Conservation (phyloP, 2,888 invertebrate species). For the Phengaris arion region DNA sequence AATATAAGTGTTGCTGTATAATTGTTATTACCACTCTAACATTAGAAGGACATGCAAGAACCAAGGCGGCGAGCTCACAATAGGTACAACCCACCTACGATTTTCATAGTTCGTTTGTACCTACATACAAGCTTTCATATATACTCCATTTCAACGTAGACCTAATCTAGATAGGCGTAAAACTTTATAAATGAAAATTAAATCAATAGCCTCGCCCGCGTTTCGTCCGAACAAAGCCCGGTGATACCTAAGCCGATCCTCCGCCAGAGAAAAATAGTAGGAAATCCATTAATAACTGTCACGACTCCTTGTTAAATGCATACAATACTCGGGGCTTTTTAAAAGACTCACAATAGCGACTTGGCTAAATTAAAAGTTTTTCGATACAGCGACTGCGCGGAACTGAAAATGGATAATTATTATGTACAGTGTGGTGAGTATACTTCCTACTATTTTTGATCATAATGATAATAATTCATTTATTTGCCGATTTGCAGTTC, state of each 20-base stretch:
- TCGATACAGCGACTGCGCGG: slow-evolving; percentile 75
- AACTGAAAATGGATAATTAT: slow-evolving; percentile 75
- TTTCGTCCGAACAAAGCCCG: slow-evolving; percentile 61
- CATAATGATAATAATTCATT: too few species aligned
- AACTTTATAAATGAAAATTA: slow-evolving; percentile 32
- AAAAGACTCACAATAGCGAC: slow-evolving; percentile 75
- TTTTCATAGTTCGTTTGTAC: too few species aligned
- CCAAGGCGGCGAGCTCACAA: too few species aligned
- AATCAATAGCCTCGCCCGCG: slow-evolving; percentile 35
- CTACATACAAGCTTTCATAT: too few species aligned
- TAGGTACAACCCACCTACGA: too few species aligned
- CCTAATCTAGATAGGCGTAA: neutral
- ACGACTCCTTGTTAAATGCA: slow-evolving; percentile 78
- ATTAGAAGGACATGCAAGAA: too few species aligned
- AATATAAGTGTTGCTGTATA: too few species aligned
- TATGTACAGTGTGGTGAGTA: slow-evolving; percentile 50
- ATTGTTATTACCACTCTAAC: too few species aligned
- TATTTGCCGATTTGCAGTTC: too few species aligned
- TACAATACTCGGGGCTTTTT: slow-evolving; percentile 79
- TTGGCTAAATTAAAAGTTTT: slow-evolving; percentile 80
- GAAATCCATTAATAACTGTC: slow-evolving; percentile 77
- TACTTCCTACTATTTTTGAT: neutral
- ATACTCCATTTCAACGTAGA: neutral
- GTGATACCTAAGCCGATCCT: slow-evolving; percentile 70
- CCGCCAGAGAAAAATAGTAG: slow-evolving; percentile 76